A percentile compares a stretch with the other conserved stretches of the same genome.
Conservation (phyloP, 2,888 invertebrate genomes). For the Pheosia gnoma region DNA sequence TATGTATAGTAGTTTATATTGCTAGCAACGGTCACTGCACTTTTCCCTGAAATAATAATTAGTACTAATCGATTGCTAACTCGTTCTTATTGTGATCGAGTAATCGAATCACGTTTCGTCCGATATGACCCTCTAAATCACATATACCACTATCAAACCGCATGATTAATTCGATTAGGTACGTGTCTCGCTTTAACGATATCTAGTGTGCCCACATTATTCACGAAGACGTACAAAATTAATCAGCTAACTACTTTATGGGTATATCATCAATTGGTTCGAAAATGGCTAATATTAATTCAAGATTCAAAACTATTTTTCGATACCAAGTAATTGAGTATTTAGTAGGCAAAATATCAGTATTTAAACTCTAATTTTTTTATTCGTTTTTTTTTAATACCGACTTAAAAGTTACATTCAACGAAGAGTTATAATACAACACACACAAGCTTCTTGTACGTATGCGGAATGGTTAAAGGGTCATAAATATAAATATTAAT, state of each 20-base stretch:
- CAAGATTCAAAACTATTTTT: not conserved
- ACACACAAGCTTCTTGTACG: not conserved
- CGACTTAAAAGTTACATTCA: no score
- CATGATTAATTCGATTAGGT: constrained; percentile 66
- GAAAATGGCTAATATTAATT: not conserved
- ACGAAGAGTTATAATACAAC: not conserved
- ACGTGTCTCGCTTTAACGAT: constrained; percentile 55
- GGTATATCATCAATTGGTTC: constrained; percentile 24
- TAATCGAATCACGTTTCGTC: constrained; percentile 53
- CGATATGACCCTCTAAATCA: constrained; percentile 65
- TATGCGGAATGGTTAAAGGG: constrained; percentile 6
- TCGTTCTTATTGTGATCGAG: constrained; percentile 43
- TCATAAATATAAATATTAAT: constrained; percentile 17
- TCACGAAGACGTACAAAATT: constrained; percentile 38
- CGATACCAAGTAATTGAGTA: not conserved
- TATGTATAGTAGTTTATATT: no score
- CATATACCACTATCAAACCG: constrained; percentile 62
- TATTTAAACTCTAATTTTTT: no score
- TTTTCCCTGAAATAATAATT: not conserved
- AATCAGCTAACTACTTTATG: constrained; percentile 32
- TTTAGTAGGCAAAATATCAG: not conserved
- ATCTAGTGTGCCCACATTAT: constrained; percentile 37
- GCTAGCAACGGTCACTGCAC: no score
- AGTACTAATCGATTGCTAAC: constrained; percentile 24
- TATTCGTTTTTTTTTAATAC: no score